Conservation (phyloP, 2,113 vertebrate genomes). For the Cinclus cinclus region DNA sequence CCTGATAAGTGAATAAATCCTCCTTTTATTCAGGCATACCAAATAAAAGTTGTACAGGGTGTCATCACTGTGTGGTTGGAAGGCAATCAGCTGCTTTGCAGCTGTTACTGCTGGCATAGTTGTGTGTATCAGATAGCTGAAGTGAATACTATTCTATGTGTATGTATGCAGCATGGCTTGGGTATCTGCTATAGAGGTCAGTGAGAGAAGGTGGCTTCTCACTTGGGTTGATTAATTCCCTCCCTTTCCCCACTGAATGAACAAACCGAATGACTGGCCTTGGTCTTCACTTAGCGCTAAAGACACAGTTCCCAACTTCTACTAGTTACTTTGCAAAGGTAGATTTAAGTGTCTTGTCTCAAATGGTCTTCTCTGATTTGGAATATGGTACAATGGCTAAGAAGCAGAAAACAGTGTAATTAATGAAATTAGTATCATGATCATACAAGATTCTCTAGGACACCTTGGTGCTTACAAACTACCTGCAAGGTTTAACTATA, state of each 20-base stretch:
- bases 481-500: not conserved
- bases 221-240: not conserved
- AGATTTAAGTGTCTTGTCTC: not conserved
- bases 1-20: not conserved
- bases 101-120: constrained; percentile 52
- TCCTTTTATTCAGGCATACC: not conserved
- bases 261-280: not conserved
- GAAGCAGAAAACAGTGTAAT: not conserved
- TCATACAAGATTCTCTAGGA: not conserved
- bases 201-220: not conserved
- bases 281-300: not conserved
- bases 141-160: constrained; percentile 32
- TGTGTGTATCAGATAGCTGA: constrained; percentile 41
- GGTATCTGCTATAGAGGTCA: not conserved
- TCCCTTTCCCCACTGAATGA: too few relatives aligned
- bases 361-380: not conserved
- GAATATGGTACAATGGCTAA: not conserved
- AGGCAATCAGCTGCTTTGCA: constrained; percentile 49
- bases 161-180: not conserved
- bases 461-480: not conserved
- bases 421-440: not conserved
- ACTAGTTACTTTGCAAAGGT: not conserved
- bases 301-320: not conserved
- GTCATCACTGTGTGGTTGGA: not conserved
- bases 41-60: not conserved